Evolutionary conservation across 2,113 vertebrate genomes (phyloP), one percentile per base, ranked within the genome.

Genomic region (Eptesicus fuscus): DNA sequence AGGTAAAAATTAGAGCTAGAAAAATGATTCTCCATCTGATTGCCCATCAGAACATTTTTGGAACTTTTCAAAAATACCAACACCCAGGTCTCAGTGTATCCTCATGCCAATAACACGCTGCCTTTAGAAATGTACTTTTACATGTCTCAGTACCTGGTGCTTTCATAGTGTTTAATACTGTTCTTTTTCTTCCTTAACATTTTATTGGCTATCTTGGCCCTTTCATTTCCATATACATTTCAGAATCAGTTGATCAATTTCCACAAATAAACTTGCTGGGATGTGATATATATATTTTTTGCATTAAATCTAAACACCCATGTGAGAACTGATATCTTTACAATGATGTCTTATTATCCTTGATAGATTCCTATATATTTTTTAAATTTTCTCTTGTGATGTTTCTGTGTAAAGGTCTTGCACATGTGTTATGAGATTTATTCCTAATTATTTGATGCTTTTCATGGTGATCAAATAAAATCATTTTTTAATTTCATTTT

Each of bases 401-500:
- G 10, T 30, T 83, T 89, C 7, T 44, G 9, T 35, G 30, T 42
- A 71, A 65, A 35, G 18, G 9, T n/a, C 70, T 95, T 70, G 10
- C 1, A 14, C 10, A 17, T 77, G 22, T 70, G 30, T 32, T 51
- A 40, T 91, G 65, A 71, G 22, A 69, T 76, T 88, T 80, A 80
- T n/a, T 56, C 44, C 25, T 89, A 49, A 4, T 86, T 89, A 90
- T 85, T 78, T 77, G 37, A 59, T 67, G 49, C 6, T 76, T 92
- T 89, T 86, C 65, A 61, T 40, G 17, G 11, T 40, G 63, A 74
- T 32, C 40, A 76, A 47, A 76, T 80, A 23, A 18, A 94, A 83
- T 79, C 11, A 51, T 8, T 70, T 74, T 93, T 85, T 2, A 80
- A 70, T 65, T 90, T 80, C 12, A 83, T 61, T 91, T 84, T 93